Percentiles rank a stretch among this genome's conserved stretches.
These are phyloP conservation scores for Ophiodon elongatus DNA, from an alignment of 2,113 vertebrate genomes.

Conservation along the genomic window DNA sequence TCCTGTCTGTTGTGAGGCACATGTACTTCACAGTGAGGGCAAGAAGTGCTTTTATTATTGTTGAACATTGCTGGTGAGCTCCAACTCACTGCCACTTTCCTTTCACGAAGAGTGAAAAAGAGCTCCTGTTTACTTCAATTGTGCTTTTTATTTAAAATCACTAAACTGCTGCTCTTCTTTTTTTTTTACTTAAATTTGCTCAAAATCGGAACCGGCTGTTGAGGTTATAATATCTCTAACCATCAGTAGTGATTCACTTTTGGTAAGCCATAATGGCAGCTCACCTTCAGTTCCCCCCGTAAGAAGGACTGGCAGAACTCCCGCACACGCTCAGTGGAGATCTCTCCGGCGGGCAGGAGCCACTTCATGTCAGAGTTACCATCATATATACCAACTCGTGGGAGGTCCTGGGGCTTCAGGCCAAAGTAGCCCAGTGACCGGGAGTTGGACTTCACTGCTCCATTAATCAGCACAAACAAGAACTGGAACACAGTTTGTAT, in stretches of 20 bases:
- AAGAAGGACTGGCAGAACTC: conserved; percentile 89
- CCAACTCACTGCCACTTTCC: not conserved
- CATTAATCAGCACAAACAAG: conserved; percentile 92
- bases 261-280: not conserved
- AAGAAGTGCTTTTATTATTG: not conserved
- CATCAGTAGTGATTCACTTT: not conserved
- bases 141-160: not conserved
- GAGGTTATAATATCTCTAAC: not conserved
- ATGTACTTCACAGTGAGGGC: not conserved
- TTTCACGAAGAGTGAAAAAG: not conserved
- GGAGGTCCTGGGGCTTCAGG: conserved; percentile 88
- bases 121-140: not conserved
- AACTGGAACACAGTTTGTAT: conserved; percentile 82
- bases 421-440: conserved; percentile 87
- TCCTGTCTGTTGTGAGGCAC: conserved; percentile 40
- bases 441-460: conserved; percentile 82
- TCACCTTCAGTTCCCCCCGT: conserved; percentile 83
- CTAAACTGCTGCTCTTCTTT: not conserved
- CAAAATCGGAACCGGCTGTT: not conserved
- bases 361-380: conserved; percentile 85
- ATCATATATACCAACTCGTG: conserved; percentile 89
- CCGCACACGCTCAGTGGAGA: conserved; percentile 81
- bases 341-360: conserved; percentile 81
- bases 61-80: not conserved
- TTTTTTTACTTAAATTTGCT: not conserved